Percentiles rank a stretch among this genome's conserved stretches.
phyloP scores from a whole-genome alignment of 2,888 invertebrate species.

The Chouioia cunea region DNA sequence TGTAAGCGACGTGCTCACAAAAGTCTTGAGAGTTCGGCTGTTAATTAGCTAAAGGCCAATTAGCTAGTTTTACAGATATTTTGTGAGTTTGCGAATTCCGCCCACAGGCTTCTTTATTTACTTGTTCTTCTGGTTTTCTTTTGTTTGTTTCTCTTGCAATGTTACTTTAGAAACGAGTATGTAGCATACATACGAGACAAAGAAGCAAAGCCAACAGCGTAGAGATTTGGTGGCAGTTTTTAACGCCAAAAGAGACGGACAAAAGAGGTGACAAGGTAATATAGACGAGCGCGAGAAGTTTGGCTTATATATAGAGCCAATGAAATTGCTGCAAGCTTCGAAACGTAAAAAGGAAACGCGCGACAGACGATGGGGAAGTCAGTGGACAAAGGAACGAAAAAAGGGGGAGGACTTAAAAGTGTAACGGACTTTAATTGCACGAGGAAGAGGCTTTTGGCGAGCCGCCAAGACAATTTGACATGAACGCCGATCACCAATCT shows the following conservation, averaged over 20 bases:
- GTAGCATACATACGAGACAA: too few relatives aligned
- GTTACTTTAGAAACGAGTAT: too few relatives aligned
- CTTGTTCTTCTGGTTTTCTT: too few relatives aligned
- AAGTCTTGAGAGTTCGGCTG: not conserved
- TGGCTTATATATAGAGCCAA: not conserved
- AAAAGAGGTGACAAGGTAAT: not conserved
- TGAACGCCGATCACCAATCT: slow-evolving; percentile 2
- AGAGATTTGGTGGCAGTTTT: too few relatives aligned
- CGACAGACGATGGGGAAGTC: slow-evolving; percentile 8
- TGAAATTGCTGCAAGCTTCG: slow-evolving; percentile 20
- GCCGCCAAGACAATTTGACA: slow-evolving; percentile 42
- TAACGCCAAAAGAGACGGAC: too few relatives aligned
- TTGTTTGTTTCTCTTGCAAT: too few relatives aligned
- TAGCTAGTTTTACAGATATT: slow-evolving; percentile 4
- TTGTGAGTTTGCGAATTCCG: too few relatives aligned
- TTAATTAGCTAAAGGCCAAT: slow-evolving; percentile 12
- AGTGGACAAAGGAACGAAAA: slow-evolving; percentile 17
- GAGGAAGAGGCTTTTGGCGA: slow-evolving; percentile 25
- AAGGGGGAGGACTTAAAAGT: slow-evolving; percentile 22
- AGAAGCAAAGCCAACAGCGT: too few relatives aligned
- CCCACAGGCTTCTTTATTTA: too few relatives aligned
- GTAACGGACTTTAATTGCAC: slow-evolving; percentile 42
- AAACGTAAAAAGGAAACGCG: slow-evolving; percentile 14
- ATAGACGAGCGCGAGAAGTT: too few relatives aligned
- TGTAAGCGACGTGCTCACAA: too few relatives aligned